Evolutionary conservation across 2,888 invertebrate genomes (phyloP).

Genomic region (Cryptocheilus praepositus): DNA sequence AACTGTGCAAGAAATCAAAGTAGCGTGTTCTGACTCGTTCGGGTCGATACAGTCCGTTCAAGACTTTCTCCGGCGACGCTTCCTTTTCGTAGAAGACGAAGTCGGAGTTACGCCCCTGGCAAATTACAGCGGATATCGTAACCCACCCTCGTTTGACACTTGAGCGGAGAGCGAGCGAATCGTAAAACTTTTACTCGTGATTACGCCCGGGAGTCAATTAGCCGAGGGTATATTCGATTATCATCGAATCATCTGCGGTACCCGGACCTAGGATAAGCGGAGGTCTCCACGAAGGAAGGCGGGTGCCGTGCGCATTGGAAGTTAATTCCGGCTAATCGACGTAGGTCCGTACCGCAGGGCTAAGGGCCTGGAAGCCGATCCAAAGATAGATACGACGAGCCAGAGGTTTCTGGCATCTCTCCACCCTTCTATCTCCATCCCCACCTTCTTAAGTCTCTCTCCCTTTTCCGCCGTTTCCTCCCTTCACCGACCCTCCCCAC

Average conservation of each 20-base stretch:
- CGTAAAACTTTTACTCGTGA: not conserved
- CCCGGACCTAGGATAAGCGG: slow-evolving; percentile 62
- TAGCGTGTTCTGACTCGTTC: no score
- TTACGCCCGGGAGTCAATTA: not conserved
- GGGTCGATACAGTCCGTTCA: no score
- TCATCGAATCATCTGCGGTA: slow-evolving; percentile 37
- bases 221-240: slow-evolving; percentile 49
- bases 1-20: no score
- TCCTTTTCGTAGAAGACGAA: no score
- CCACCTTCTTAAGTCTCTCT: not conserved
- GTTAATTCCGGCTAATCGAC: slow-evolving; percentile 65
- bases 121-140: slow-evolving; percentile 3
- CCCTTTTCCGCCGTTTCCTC: slow-evolving; percentile 13
- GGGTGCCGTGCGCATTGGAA: slow-evolving; percentile 28
- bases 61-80: no score
- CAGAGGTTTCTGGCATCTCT: slow-evolving; percentile 14
- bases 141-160: not conserved
- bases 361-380: slow-evolving; percentile 27
- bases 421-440: not conserved
- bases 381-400: slow-evolving; percentile 36
- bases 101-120: no score
- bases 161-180: not conserved
- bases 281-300: slow-evolving; percentile 15
- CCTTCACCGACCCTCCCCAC: slow-evolving; percentile 33
- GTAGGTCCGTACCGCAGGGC: slow-evolving; percentile 36